A percentile compares a stretch with the other conserved stretches of the same genome.
Conservation (phyloP, 2,888 invertebrate genomes). For the Ptychoptera albimana region DNA sequence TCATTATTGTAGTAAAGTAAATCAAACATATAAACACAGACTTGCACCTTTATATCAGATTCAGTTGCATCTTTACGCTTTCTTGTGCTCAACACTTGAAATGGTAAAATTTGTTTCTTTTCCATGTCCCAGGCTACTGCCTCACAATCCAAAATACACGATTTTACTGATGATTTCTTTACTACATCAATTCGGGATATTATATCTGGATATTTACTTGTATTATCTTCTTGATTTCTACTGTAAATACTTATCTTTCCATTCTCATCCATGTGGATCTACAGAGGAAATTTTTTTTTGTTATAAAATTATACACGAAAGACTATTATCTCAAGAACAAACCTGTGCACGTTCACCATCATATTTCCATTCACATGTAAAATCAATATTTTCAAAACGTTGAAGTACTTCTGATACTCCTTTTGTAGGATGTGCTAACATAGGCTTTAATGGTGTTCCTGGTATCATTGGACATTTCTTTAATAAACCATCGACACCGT, state of each 20-base stretch:
- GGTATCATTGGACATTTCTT: slow-evolving; percentile 73
- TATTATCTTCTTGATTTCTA: slow-evolving; percentile 90
- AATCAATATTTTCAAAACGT: slow-evolving; percentile 66
- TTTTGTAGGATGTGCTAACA: slow-evolving; percentile 96
- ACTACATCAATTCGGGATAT: slow-evolving; percentile 50
- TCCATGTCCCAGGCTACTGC: slow-evolving; percentile 91
- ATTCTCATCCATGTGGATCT: slow-evolving; percentile 58
- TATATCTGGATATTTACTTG: slow-evolving; percentile 91
- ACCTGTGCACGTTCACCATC: slow-evolving; percentile 97
- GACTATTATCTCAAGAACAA: background rate
- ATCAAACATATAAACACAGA: slow-evolving; percentile 95
- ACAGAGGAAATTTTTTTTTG: slow-evolving; percentile 6
- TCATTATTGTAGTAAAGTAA: slow-evolving; percentile 80
- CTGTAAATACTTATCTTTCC: slow-evolving; percentile 73
- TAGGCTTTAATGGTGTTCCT: slow-evolving; percentile 90
- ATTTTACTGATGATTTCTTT: slow-evolving; percentile 40
- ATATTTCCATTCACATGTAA: slow-evolving; percentile 99
- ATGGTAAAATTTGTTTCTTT: slow-evolving; percentile 81
- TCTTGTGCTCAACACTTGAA: slow-evolving; percentile 88
- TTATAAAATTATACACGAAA: background rate
- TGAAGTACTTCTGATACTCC: slow-evolving; percentile 79
- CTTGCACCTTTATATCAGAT: slow-evolving; percentile 46
- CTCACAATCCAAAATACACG: slow-evolving; percentile 90
- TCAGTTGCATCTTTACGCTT: slow-evolving; percentile 68
- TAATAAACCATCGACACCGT: slow-evolving; percentile 60